Base-by-base conservation (phyloP, 2,113 vertebrate genomes). In the Cebidichthys violaceus region DNA sequence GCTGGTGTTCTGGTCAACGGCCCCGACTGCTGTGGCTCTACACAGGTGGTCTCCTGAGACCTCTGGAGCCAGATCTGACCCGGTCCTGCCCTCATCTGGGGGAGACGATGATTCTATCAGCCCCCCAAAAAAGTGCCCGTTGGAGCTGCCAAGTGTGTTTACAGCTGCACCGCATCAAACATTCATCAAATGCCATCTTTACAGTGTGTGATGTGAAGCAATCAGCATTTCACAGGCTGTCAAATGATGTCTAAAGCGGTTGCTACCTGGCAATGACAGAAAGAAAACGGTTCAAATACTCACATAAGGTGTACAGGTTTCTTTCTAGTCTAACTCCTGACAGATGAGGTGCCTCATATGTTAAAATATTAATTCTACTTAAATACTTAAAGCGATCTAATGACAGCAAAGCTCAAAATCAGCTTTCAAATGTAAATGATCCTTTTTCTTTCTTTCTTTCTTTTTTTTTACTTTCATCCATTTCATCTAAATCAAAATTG, bases 171-270 rank as follows among this genome's bases (percentile, higher is more conserved):
- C 37, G 86, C 93, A 95, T 95, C 94, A 95, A 95, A 94, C 94
- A 92, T 94, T 94, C 94, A 95, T 95, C 95, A 95, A 93, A 95
- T 92, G 92, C 90, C 93, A 94, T 95, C 94, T 94, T 94, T 94
- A 93, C 91, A 93, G 92, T 90, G 91, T 94, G 94, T 95, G 94
- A 95, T 95, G 95, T 95, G 95, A 91, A 91, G 89, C 94, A 94
- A 95, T 95, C 95, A 94, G 92, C 94, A 94, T 95, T 95, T 95
- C 94, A 95, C 94, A 95, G 94, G 90, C 94, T 94, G 94, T 95
- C 94, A 94, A 92, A 94, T 86, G 90, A 90, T 90, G 93, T 92
- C 92, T 92, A 93, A 94, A 93, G 85, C 85, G 70, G 89, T 92
- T 88, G 91, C 91, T 94, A 93, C 94, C 95, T 95, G 95, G 93